A percentile compares a stretch with the other conserved stretches of the same genome.
Evolutionary conservation across 2,888 invertebrate genomes (phyloP).

Genomic region (Megalurothrips usitatus): DNA sequence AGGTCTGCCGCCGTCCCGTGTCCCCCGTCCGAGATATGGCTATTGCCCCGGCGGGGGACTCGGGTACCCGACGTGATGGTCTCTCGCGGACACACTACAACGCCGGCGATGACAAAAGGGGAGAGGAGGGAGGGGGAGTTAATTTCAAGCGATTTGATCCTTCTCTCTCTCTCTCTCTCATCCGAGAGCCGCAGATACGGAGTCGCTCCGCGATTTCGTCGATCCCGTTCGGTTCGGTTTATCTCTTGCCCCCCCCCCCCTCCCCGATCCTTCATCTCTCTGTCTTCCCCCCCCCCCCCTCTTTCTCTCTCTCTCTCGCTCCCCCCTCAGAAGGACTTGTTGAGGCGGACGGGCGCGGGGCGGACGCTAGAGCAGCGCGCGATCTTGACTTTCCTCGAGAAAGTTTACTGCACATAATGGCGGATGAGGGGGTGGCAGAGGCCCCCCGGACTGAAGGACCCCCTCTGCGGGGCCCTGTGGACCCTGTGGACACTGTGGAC

Average conservation of each 20-base stretch:
- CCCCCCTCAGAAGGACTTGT: not conserved
- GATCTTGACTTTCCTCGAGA: conserved; percentile 5
- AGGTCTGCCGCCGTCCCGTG: too few species aligned
- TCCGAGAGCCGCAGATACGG: too few species aligned
- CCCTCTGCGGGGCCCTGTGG: too few species aligned
- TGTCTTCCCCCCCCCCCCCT: too few species aligned
- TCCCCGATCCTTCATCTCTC: not conserved
- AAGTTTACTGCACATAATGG: conserved; percentile 25
- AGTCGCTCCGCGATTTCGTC: not conserved
- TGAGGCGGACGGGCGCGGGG: too few species aligned
- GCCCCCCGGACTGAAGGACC: too few species aligned
- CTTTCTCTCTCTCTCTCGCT: too few species aligned
- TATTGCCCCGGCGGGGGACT: not conserved
- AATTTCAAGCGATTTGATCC: not conserved
- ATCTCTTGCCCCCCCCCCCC: not conserved
- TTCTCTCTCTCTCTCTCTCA: not conserved
- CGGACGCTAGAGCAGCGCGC: not conserved
- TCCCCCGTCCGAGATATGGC: not conserved
- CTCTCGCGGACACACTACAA: not conserved
- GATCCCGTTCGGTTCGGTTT: not conserved
- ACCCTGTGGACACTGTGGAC: too few species aligned
- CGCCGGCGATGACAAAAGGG: not conserved
- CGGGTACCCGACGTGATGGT: too few species aligned
- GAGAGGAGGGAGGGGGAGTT: not conserved
- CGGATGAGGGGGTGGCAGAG: not conserved